These are phyloP conservation scores for Unio delphinus DNA, from an alignment of 2,888 invertebrate genomes.

Conservation along the genomic window DNA sequence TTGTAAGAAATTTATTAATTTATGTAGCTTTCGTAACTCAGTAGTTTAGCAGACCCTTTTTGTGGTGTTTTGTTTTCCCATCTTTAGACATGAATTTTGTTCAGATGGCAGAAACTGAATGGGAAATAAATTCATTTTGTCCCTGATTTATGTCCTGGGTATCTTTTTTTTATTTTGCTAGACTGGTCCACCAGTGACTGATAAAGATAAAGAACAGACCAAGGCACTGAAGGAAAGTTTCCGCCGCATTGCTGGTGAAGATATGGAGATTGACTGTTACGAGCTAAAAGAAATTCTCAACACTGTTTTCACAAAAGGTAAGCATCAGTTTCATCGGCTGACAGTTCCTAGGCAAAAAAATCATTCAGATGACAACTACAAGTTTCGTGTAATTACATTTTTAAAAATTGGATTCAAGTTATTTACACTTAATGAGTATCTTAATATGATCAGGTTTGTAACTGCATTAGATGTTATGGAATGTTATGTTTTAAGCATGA, in stretches of 20 bases:
- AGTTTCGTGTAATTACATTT: no score
- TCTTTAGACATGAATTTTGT: slow-evolving; percentile 1
- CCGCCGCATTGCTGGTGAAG: slow-evolving; percentile 87
- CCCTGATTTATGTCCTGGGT: slow-evolving; percentile 1
- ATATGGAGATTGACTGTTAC: slow-evolving; percentile 93
- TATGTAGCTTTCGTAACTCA: no score
- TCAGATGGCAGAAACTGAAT: neutral
- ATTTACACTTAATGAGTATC: no score
- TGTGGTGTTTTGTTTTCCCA: slow-evolving; percentile 1
- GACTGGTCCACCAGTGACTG: slow-evolving; percentile 47
- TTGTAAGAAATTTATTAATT: no score
- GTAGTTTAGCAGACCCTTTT: neutral
- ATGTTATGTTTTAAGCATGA: no score
- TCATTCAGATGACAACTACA: no score
- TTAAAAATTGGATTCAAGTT: no score
- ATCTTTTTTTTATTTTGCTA: slow-evolving; percentile 12
- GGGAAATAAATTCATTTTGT: neutral
- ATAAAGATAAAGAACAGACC: slow-evolving; percentile 56
- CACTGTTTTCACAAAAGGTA: slow-evolving; percentile 75
- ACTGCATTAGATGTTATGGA: no score
- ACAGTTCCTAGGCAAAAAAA: neutral
- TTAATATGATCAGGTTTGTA: no score
- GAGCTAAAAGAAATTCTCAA: slow-evolving; percentile 94
- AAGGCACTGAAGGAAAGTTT: slow-evolving; percentile 82
- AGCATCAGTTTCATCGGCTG: neutral